Percentiles rank a stretch among this genome's conserved stretches.
phyloP scores from a whole-genome alignment of 2,888 invertebrate species.

The Mythimna lalbum region DNA sequence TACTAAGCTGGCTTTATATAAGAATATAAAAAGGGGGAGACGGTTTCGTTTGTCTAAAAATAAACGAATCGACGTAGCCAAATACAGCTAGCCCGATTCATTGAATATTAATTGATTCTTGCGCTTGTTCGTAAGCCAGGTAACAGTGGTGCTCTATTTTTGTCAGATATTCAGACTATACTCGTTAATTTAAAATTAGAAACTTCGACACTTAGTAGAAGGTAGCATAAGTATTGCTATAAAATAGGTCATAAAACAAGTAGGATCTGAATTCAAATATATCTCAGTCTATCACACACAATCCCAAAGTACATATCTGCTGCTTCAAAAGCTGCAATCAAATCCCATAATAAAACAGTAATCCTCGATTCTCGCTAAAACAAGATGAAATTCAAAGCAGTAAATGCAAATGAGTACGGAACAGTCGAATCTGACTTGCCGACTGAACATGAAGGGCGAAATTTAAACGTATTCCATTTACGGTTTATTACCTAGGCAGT shows the following conservation, averaged over 20 bases:
- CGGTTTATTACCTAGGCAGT: constrained; percentile 23
- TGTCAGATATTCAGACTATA: background rate
- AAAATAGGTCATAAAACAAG: background rate
- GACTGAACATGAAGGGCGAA: constrained; percentile 27
- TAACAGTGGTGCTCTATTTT: background rate
- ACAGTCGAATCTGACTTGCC: constrained; percentile 9
- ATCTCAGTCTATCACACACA: background rate
- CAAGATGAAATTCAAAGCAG: constrained; percentile 42
- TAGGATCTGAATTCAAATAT: background rate
- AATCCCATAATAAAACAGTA: constrained; percentile 32
- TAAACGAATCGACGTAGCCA: background rate
- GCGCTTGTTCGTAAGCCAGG: background rate
- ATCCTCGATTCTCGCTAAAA: constrained; percentile 25
- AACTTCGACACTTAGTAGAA: background rate
- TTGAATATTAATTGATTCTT: constrained; percentile 6
- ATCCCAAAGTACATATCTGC: constrained; percentile 1
- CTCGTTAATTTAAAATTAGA: constrained; percentile 6
- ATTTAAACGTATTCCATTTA: constrained; percentile 21
- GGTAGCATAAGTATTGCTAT: background rate
- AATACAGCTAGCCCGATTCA: background rate
- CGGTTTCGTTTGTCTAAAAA: constrained; percentile 4
- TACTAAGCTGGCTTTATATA: background rate
- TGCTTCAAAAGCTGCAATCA: constrained; percentile 22
- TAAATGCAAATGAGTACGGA: constrained; percentile 46
- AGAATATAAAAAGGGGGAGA: background rate